These are phyloP conservation scores for Odontamblyopus rebecca DNA, from an alignment of 2,797 vertebrate genomes.

Conservation along the genomic window DNA sequence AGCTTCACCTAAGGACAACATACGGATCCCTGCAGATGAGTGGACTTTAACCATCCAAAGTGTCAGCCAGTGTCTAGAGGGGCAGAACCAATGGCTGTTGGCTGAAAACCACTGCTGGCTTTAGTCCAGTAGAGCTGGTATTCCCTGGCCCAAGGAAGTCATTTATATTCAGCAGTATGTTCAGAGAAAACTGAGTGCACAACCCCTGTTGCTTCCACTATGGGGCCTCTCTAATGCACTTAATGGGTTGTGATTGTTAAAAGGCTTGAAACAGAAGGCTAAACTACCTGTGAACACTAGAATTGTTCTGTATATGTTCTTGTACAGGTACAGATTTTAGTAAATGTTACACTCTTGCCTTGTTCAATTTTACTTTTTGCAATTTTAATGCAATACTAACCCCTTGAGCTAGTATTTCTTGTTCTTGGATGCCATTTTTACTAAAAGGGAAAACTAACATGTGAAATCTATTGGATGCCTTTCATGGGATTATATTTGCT, in stretches of 20 bases:
- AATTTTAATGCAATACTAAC: conserved; percentile 14
- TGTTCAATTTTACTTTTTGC: conserved; percentile 21
- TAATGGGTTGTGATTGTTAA: conserved; percentile 24
- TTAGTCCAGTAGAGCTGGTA: conserved; percentile 41
- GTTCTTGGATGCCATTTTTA: conserved; percentile 47
- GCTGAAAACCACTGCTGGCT: conserved; percentile 21
- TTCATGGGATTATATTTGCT: conserved; percentile 47
- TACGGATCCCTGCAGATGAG: conserved; percentile 29
- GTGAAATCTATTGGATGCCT: conserved; percentile 52
- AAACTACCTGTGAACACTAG: conserved; percentile 25
- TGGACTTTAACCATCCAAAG: conserved; percentile 27
- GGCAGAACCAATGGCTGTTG: conserved; percentile 26
- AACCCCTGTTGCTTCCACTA: conserved; percentile 3
- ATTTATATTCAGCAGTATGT: conserved; percentile 37
- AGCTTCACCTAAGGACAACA: conserved; percentile 5
- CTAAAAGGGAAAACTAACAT: conserved; percentile 37
- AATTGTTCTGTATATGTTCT: neutral
- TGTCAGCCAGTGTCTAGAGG: conserved; percentile 10
- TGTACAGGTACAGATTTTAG: neutral
- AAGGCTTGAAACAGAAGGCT: conserved; percentile 21
- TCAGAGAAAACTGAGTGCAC: conserved; percentile 19
- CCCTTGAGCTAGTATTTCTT: conserved; percentile 51
- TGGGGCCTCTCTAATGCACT: conserved; percentile 24
- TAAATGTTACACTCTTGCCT: conserved; percentile 43
- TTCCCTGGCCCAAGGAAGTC: conserved; percentile 15